These are phyloP conservation scores for Nasalis larvatus DNA, from an alignment of 2,113 vertebrate species.

Conservation along the genomic window DNA sequence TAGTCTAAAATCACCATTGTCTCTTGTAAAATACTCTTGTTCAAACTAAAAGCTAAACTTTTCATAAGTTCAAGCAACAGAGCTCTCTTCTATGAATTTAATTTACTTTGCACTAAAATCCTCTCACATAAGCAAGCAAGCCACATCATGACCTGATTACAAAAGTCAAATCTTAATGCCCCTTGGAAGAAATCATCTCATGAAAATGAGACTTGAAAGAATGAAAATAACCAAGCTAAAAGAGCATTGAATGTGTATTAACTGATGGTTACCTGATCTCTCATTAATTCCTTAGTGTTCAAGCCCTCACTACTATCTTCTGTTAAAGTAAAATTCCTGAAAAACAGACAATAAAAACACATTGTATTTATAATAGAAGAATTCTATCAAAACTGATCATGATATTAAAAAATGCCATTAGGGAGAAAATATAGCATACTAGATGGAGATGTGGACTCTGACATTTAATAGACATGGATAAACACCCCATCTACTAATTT, in stretches of 20 bases:
- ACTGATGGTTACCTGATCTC: background rate
- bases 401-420: background rate
- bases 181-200: slow-evolving; percentile 32
- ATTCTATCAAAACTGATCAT: background rate
- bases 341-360: background rate
- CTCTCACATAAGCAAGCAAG: slow-evolving; percentile 73
- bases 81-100: slow-evolving; percentile 65
- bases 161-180: slow-evolving; percentile 64
- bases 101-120: slow-evolving; percentile 68
- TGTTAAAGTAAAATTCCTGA: background rate
- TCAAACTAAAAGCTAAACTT: slow-evolving; percentile 67
- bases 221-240: slow-evolving; percentile 49
- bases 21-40: slow-evolving; percentile 64
- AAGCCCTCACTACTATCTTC: background rate
- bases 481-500: background rate
- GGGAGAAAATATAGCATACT: background rate
- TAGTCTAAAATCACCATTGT: slow-evolving; percentile 45
- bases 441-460: background rate
- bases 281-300: background rate
- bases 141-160: slow-evolving; percentile 72
- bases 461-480: background rate
- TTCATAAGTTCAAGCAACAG: slow-evolving; percentile 70
- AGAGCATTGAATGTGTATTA: background rate
- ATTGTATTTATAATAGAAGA: background rate
- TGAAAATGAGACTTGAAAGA: slow-evolving; percentile 55